Evolutionary conservation across 2,113 vertebrate genomes (phyloP).

Genomic region (Dascyllus trimaculatus): DNA sequence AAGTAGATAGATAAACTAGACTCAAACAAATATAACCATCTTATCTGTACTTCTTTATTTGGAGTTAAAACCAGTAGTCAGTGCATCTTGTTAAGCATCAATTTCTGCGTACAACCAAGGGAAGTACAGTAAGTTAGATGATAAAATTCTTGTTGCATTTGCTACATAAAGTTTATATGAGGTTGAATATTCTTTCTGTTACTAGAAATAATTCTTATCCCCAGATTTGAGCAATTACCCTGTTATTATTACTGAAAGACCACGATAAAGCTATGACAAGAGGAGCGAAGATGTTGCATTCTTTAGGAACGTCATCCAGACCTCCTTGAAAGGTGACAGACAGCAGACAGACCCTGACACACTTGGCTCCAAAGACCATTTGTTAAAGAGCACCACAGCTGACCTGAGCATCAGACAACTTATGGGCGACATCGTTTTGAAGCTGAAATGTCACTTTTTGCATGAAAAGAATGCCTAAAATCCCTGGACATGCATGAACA

Average conservation of each 20-base stretch:
- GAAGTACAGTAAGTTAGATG: no score
- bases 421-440: background rate
- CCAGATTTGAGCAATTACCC: no score
- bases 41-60: no score
- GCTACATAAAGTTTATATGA: no score
- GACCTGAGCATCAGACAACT: constrained; percentile 20
- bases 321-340: background rate
- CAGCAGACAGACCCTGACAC: background rate
- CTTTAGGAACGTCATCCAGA: background rate
- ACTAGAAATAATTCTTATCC: no score
- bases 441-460: constrained; percentile 48
- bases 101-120: no score
- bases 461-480: constrained; percentile 39
- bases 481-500: constrained; percentile 17
- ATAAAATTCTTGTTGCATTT: background rate
- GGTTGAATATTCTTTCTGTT: no score
- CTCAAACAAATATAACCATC: no score
- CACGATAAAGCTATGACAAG: background rate
- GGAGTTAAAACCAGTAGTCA: no score
- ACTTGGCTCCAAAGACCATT: background rate
- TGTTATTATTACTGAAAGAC: background rate
- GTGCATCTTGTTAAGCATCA: no score
- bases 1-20: background rate
- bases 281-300: background rate
- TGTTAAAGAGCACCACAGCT: constrained; percentile 19